Percentiles rank a stretch among this genome's conserved stretches.
phyloP scores from a whole-genome alignment of 1,140 invertebrate genomes.

The Grapholita molesta region DNA sequence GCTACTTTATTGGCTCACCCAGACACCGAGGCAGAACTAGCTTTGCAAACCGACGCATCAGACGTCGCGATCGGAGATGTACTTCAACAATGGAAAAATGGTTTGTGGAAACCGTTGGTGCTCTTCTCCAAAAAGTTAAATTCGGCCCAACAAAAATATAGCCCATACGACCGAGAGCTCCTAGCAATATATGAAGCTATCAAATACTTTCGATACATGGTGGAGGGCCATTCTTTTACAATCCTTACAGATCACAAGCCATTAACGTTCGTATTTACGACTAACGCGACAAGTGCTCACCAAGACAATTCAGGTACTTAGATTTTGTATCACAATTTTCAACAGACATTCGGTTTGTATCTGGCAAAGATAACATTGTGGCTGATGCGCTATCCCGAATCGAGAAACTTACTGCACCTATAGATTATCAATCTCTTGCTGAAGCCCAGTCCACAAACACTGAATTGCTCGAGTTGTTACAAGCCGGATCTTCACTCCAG shows the following conservation, averaged over 20 bases:
- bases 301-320: constrained; percentile 16
- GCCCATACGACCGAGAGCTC: background rate
- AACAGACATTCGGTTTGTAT: constrained; percentile 24
- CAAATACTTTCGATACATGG: background rate
- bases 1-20: background rate
- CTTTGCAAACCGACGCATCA: background rate
- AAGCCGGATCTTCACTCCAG: background rate
- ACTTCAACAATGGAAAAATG: background rate
- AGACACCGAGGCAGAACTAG: background rate
- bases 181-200: background rate
- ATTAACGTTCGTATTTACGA: background rate
- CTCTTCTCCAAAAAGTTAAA: background rate
- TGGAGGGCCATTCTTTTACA: background rate
- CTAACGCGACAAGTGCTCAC: background rate
- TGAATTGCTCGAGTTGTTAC: background rate
- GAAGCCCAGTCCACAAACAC: constrained; percentile 20
- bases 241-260: background rate
- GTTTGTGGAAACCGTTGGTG: background rate
- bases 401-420: background rate
- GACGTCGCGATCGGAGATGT: background rate
- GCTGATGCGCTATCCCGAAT: constrained; percentile 39
- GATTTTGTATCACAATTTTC: constrained; percentile 25
- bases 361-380: constrained; percentile 27
- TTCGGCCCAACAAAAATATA: background rate
- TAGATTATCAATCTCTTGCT: constrained; percentile 23